Conservation (phyloP, 2,797 vertebrate genomes). For the Mustela erminea region DNA sequence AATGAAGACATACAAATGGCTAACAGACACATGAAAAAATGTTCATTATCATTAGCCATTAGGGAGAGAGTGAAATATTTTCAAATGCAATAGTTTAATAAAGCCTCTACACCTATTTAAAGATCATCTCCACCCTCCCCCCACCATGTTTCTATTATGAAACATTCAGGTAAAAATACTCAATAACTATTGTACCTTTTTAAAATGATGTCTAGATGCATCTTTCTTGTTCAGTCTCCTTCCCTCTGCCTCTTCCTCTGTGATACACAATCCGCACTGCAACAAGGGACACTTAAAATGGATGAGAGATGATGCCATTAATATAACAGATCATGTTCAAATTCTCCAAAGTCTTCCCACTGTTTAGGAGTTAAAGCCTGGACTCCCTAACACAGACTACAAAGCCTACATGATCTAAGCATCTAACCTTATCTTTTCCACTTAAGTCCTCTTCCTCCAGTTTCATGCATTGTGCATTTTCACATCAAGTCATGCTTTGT, state of each 20-base stretch:
- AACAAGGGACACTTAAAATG: not conserved
- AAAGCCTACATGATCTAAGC: not conserved
- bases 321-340: not conserved
- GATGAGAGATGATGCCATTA: not conserved
- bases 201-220: not conserved
- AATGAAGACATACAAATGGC: too few species aligned
- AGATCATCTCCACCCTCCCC: not conserved
- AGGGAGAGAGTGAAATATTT: not conserved
- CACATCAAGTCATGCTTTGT: not conserved
- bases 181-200: not conserved
- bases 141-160: not conserved
- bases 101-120: not conserved
- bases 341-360: not conserved
- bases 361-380: not conserved
- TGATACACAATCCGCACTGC: not conserved
- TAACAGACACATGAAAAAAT: too few species aligned
- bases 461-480: not conserved
- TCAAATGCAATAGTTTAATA: not conserved
- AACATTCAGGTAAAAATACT: not conserved
- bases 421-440: not conserved
- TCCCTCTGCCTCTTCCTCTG: not conserved
- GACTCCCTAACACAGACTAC: not conserved
- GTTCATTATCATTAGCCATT: too few species aligned
- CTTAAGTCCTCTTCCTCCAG: not conserved
- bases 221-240: not conserved